Conservation (phyloP, 1,140 invertebrate genomes). For the Goniozus legneri region DNA sequence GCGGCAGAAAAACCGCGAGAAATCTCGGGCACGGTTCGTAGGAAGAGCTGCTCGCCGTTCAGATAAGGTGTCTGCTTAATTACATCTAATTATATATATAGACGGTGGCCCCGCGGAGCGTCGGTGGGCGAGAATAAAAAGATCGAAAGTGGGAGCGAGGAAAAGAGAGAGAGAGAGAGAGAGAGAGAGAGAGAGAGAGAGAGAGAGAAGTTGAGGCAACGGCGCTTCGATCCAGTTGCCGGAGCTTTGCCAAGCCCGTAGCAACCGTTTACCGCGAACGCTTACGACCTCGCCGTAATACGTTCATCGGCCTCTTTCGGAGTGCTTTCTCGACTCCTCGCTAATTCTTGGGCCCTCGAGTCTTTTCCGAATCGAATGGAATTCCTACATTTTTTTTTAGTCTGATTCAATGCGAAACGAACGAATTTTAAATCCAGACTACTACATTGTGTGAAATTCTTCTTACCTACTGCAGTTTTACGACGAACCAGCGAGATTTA, state of each 20-base stretch:
- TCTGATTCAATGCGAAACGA: too few relatives aligned
- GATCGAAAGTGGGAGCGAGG: too few relatives aligned
- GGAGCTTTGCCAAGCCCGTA: constrained; percentile 9
- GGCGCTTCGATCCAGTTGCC: constrained; percentile 23
- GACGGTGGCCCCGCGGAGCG: constrained; percentile 18
- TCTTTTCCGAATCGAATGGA: too few relatives aligned
- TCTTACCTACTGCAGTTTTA: too few relatives aligned
- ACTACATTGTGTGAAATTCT: too few relatives aligned
- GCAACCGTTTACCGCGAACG: neutral
- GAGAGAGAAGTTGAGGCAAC: constrained; percentile 20
- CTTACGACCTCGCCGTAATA: neutral
- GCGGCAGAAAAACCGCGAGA: constrained; percentile 29
- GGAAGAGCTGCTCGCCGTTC: constrained; percentile 9
- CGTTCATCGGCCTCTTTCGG: neutral
- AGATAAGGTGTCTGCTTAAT: constrained; percentile 44
- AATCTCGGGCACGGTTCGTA: constrained; percentile 18
- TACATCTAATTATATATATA: constrained; percentile 45
- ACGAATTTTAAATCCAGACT: too few relatives aligned
- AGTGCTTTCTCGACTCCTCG: constrained; percentile 7
- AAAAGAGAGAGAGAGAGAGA: too few relatives aligned
- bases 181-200: constrained; percentile 2
- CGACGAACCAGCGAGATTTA: too few relatives aligned
- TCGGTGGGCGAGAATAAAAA: constrained; percentile 15
- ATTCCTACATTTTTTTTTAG: too few relatives aligned
- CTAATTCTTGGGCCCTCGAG: too few relatives aligned